phyloP scores from a whole-genome alignment of 1,140 invertebrate genomes.

The Drosophila athabasca region DNA sequence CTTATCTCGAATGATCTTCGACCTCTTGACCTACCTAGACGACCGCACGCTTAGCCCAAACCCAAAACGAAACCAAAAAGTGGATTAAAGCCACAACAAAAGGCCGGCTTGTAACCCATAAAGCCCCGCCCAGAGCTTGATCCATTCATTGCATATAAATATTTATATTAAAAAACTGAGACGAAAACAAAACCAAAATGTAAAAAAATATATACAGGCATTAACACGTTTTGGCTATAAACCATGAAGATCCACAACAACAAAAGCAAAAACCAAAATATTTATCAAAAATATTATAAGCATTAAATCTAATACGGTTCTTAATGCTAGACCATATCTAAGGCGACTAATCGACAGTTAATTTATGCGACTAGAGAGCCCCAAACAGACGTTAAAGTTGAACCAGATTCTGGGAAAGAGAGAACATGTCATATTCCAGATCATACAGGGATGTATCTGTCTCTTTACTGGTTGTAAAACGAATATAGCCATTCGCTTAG shows the following conservation, averaged over 20 bases:
- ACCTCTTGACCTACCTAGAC: constrained; percentile 31
- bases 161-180: constrained; percentile 22
- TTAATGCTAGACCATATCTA: constrained; percentile 9
- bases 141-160: constrained; percentile 35
- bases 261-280: constrained; percentile 11
- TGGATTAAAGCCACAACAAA: constrained; percentile 8
- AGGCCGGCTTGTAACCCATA: constrained; percentile 19
- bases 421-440: constrained; percentile 1
- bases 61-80: constrained; percentile 9
- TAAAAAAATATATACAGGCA: constrained; percentile 35
- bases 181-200: constrained; percentile 24
- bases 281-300: constrained; percentile 2
- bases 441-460: neutral
- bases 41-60: neutral
- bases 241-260: constrained; percentile 12
- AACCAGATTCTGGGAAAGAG: constrained; percentile 17
- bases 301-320: constrained; percentile 20
- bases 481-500: too few species aligned
- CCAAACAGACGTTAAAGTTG: constrained; percentile 15
- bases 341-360: neutral
- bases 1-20: constrained; percentile 6
- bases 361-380: constrained; percentile 28
- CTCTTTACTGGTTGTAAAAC: neutral
- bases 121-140: neutral
- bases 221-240: constrained; percentile 55